Conservation (phyloP, 2,888 invertebrate species). For the Rutpela maculata region DNA sequence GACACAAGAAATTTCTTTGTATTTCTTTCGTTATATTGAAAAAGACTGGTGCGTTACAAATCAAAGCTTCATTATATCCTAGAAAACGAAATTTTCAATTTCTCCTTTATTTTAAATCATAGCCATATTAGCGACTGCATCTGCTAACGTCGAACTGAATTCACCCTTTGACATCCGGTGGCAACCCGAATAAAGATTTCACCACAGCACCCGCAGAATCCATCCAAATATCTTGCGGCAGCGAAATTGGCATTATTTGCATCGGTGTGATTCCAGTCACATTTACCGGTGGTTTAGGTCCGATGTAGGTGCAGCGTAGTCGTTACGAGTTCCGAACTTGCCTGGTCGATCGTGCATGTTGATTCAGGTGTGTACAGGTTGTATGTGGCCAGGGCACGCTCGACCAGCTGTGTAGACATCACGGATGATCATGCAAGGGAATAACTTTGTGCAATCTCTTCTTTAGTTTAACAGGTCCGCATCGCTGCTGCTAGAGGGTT, state of each 20-base stretch:
- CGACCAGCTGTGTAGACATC: constrained; percentile 31
- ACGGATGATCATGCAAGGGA: constrained; percentile 19
- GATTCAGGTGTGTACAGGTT: constrained; percentile 22
- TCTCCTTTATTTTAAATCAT: not conserved
- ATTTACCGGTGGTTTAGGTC: constrained; percentile 66
- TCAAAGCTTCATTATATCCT: too few species aligned
- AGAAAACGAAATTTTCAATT: too few species aligned
- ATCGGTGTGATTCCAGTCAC: constrained; percentile 63
- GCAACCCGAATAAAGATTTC: constrained; percentile 16
- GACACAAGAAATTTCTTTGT: too few species aligned
- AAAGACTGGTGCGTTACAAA: too few species aligned
- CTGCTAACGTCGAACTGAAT: not conserved
- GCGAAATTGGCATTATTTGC: constrained; percentile 32
- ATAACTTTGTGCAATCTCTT: constrained; percentile 5
- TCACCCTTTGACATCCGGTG: not conserved
- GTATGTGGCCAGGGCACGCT: not conserved
- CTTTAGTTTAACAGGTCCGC: constrained; percentile 3
- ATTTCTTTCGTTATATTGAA: too few species aligned
- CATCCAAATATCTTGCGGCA: constrained; percentile 26
- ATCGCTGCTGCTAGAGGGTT: not conserved
- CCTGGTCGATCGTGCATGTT: constrained; percentile 11
- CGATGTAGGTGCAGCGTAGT: constrained; percentile 53
- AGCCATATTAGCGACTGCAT: not conserved
- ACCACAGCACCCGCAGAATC: constrained; percentile 17
- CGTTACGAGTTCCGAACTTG: not conserved